phyloP scores from a whole-genome alignment of 2,113 vertebrate species.

The Plectropomus leopardus region DNA sequence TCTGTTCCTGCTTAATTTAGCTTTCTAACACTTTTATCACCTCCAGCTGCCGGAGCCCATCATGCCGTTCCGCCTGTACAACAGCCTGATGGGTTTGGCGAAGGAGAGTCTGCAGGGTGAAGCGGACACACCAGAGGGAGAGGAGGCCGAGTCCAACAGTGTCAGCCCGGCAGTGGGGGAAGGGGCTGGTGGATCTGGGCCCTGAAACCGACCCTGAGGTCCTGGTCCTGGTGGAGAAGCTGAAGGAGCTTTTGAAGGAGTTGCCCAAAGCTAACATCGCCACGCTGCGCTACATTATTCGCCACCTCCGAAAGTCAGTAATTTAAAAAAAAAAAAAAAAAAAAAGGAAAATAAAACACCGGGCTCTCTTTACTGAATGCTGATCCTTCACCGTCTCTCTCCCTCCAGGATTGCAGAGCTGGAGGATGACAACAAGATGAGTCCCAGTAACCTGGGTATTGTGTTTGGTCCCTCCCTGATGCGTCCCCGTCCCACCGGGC shows the following conservation, averaged over 20 bases:
- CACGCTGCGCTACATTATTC: conserved; percentile 89
- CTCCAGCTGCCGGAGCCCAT: conserved; percentile 94
- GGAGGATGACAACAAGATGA: conserved; percentile 98
- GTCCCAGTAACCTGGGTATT: conserved; percentile 93
- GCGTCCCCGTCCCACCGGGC: conserved; percentile 95
- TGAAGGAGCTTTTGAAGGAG: conserved; percentile 89
- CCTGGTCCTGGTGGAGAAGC: conserved; percentile 83
- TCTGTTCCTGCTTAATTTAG: background rate
- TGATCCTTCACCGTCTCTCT: background rate
- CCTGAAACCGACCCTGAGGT: conserved; percentile 82
- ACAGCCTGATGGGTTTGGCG: conserved; percentile 93
- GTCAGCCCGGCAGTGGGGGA: conserved; percentile 27
- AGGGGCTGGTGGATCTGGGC: conserved; percentile 84
- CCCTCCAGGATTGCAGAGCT: conserved; percentile 91
- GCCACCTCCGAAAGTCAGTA: conserved; percentile 91
- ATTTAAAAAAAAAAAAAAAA: background rate
- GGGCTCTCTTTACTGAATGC: background rate
- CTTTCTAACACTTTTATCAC: background rate
- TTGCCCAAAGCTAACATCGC: conserved; percentile 88
- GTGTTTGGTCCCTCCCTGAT: conserved; percentile 97
- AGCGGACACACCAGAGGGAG: conserved; percentile 66
- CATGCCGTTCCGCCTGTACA: conserved; percentile 92
- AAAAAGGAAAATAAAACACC: background rate
- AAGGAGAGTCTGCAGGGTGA: conserved; percentile 91
- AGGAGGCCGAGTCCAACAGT: conserved; percentile 51